phyloP scores from a whole-genome alignment of 2,888 invertebrate genomes.

The Tetanocera ferruginea region DNA sequence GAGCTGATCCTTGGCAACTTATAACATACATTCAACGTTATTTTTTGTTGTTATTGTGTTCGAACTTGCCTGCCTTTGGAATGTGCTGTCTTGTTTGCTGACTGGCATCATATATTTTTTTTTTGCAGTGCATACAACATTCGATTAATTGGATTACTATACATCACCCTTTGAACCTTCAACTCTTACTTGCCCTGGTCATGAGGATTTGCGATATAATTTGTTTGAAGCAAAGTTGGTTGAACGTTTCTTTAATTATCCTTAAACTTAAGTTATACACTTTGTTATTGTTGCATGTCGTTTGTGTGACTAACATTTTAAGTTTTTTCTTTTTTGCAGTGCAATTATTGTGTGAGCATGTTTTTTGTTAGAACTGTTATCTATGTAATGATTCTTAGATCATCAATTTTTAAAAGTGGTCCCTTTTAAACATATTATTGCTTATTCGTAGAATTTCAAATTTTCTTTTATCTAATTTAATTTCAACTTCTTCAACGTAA shows the following conservation, averaged over 20 bases:
- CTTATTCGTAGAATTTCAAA: too few relatives aligned
- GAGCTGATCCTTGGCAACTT: background rate
- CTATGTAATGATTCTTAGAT: background rate
- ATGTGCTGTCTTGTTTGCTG: background rate
- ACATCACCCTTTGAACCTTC: background rate
- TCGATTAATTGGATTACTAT: background rate
- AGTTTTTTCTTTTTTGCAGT: too few relatives aligned
- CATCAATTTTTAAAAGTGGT: background rate
- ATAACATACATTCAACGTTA: background rate
- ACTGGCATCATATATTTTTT: background rate
- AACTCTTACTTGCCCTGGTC: constrained; percentile 1
- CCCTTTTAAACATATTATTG: too few relatives aligned
- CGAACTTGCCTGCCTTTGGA: background rate
- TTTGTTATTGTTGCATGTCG: constrained; percentile 2
- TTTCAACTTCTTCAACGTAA: too few relatives aligned
- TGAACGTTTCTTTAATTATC: constrained; percentile 34
- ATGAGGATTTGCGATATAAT: constrained; percentile 60
- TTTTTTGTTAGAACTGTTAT: too few relatives aligned
- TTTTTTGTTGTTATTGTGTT: background rate
- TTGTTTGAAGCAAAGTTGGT: constrained; percentile 63
- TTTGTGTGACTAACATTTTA: background rate
- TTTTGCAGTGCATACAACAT: background rate
- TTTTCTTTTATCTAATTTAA: too few relatives aligned
- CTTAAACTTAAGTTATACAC: background rate
- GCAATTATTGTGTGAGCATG: background rate